Evolutionary conservation across 2,888 invertebrate genomes (phyloP), one percentile per base, ranked within the genome.

Genomic region (Cheilosia pagana): DNA sequence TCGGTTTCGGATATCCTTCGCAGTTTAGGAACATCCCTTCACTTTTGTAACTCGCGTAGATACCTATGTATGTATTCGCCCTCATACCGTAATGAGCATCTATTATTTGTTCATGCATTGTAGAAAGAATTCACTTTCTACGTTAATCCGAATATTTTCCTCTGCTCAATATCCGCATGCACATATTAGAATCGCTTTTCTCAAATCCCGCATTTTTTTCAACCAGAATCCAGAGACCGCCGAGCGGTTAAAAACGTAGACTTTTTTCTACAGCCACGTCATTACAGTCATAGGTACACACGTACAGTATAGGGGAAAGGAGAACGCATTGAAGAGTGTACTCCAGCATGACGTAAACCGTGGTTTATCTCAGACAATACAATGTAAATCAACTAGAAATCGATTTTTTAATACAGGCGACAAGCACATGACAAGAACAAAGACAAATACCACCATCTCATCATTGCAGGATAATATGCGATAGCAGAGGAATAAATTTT

Each of bases 311-410:
- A 12, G 57, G 57, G 63, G 28, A 76, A 76, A 75, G 59, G 48
- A 53, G 67, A 77, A 77, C 50, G 59, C 72, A 68, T 74, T 81
- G 62, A 77, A 87, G 83, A 81, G 82, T 88, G 88, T 88, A 89
- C 90, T 90, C 88, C 87, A 90, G 87, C 88, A 89, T 89, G 88
- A 87, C 88, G 89, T 89, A 89, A 89, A 90, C 88, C 91, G 90
- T 91, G 91, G 90, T 91, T 91, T 91, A 91, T 91, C 91, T 88
- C 90, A 89, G 89, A 89, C 89, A 89, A 90, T 89, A 89, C 88
- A 88, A 88, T 89, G 89, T 88, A 90, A 91, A 90, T 89, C 90
- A 89, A 90, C 88, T 87, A 86, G 87, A 89, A 89, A 90, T 90
- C 89, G 89, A 89, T 89, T 88, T 83, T 86, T 81, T 79, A 83